Percentiles rank a stretch among this genome's conserved stretches.
phyloP scores from a whole-genome alignment of 2,888 invertebrate genomes.

The Zygogramma bicolorata region DNA sequence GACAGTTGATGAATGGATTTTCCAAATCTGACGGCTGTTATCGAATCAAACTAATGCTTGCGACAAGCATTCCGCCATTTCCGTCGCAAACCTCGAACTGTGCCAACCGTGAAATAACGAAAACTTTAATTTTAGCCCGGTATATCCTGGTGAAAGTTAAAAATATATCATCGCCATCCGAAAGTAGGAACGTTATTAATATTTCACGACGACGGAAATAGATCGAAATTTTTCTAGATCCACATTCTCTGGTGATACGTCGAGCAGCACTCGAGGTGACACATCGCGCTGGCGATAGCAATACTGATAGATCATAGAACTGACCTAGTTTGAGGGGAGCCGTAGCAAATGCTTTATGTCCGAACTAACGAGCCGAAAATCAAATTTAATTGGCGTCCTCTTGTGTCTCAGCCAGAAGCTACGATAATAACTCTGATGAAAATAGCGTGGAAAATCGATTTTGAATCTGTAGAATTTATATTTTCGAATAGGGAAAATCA shows the following conservation, averaged over 20 bases:
- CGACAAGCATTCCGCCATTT: neutral
- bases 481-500: no score
- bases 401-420: neutral
- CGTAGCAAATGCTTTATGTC: neutral
- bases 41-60: neutral
- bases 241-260: neutral
- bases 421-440: neutral
- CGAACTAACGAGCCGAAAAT: neutral
- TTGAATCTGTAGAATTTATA: no score
- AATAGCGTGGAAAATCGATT: neutral
- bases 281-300: neutral
- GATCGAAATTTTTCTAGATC: neutral
- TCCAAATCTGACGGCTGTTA: neutral
- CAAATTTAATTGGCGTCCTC: neutral
- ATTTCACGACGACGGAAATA: neutral
- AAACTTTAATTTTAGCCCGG: neutral
- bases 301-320: neutral
- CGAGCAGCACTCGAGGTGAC: neutral
- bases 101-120: neutral
- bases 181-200: neutral
- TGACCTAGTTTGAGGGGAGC: neutral
- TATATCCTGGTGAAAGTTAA: conserved; percentile 6
- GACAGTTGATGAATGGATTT: neutral
- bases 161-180: neutral
- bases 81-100: neutral